Base-by-base conservation (phyloP, 2,888 invertebrate species). In the Megalurothrips usitatus region DNA sequence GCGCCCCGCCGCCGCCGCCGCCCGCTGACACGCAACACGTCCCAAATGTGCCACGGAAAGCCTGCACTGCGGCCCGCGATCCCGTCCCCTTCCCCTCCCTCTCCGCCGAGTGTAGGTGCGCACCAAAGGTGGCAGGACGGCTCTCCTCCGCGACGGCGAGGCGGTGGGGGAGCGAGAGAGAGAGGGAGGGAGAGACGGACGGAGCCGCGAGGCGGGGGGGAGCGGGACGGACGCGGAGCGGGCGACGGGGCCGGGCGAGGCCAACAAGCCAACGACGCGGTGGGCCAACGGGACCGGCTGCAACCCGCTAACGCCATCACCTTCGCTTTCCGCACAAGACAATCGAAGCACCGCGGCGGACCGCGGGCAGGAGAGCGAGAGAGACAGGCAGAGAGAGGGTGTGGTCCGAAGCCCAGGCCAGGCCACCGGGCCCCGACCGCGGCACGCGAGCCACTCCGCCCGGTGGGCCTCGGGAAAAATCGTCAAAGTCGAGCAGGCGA, bases 231-330 rank as follows among this genome's bases (percentile, higher is more conserved):
- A 79, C 63, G 58, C 11, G 75, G 79, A 58, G 58, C 11, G 75
- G 79, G 75, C 79, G 26, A 52, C 2, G 19, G 19, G 19, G n/a
- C 34, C 23, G 23, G 80, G 79, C 78, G 80, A 47, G 80, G 49
- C 28, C 78, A 78, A 58, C 79, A n/a, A 49, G 82, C 81, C 52
- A 81, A 58, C 80, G 63, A 79, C 78, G 58, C 75, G 79, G 80
- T 63, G 81, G 80, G 79, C 68, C 78, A 52, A 58, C 68, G 80
- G 78, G 79, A 49, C 49, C 43, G 78, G 28, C 78, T 81, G 75
- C 80, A 81, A 79, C 80, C 78, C 80, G 79, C 79, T 79, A 78
- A 82, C 81, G 75, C 81, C 81, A 68, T 68, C 68, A 68, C 68
- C 68, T 68, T 68, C 68, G 23, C 68, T 68, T 68, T 68, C 68